Percentiles rank a stretch among this genome's conserved stretches.
Conservation (phyloP, 53 echinoderm and acorn worm genomes). For the Astropecten irregularis region DNA sequence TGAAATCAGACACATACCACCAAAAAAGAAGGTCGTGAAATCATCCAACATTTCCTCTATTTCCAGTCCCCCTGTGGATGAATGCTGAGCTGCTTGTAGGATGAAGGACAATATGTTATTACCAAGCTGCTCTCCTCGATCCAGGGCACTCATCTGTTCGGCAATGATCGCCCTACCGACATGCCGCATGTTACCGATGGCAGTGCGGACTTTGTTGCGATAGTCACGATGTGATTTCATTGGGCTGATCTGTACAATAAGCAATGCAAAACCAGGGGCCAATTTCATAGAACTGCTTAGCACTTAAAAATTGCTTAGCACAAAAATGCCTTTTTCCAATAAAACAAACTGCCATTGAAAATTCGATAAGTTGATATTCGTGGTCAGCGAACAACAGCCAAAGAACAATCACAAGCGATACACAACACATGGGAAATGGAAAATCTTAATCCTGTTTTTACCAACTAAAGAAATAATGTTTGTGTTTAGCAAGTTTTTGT, state of each 20-base stretch:
- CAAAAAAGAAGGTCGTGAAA: slow-evolving; percentile 69
- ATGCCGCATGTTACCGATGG: slow-evolving; percentile 19
- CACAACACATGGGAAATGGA: too few species aligned
- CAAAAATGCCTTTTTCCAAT: too few species aligned
- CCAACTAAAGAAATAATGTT: too few species aligned
- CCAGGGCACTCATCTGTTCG: slow-evolving; percentile 12
- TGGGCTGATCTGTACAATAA: slow-evolving; percentile 16
- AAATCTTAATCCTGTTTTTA: too few species aligned
- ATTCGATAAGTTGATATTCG: too few species aligned
- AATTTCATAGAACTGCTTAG: not conserved
- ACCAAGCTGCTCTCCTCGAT: slow-evolving; percentile 21
- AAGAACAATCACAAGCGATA: too few species aligned
- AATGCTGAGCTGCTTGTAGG: slow-evolving; percentile 34
- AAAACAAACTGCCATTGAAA: too few species aligned
- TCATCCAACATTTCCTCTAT: slow-evolving; percentile 71
- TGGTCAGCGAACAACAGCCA: too few species aligned
- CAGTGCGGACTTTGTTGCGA: slow-evolving; percentile 11
- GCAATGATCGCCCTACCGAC: slow-evolving; percentile 19
- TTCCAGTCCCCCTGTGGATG: slow-evolving; percentile 23
- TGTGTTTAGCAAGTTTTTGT: too few species aligned
- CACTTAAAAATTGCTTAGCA: too few species aligned
- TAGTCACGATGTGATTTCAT: not conserved
- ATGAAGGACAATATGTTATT: slow-evolving; percentile 64
- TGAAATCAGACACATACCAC: slow-evolving; percentile 46
- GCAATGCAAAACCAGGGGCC: not conserved